Conservation (phyloP, 2,888 invertebrate genomes). For the Meganola albula region DNA sequence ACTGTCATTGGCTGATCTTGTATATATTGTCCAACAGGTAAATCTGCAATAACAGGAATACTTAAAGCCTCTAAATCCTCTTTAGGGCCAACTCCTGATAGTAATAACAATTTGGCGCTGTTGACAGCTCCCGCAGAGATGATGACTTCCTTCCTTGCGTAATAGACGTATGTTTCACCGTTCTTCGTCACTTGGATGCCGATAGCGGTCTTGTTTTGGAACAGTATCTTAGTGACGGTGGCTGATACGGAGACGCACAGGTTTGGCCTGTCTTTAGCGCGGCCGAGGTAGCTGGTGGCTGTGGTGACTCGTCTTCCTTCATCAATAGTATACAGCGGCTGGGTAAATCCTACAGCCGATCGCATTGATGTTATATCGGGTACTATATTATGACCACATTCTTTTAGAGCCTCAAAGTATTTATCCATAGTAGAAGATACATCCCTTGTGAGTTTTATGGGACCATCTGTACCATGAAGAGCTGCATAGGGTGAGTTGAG, state of each 20-base stretch:
- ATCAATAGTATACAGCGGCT: slow-evolving; percentile 1
- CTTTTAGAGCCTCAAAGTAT: slow-evolving; percentile 25
- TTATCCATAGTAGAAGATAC: slow-evolving; percentile 5
- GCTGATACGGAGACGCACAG: slow-evolving; percentile 28
- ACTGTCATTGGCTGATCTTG: slow-evolving; percentile 16
- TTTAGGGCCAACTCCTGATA: slow-evolving; percentile 42
- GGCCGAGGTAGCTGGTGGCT: slow-evolving; percentile 18
- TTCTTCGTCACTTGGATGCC: slow-evolving; percentile 29
- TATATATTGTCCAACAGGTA: slow-evolving; percentile 23
- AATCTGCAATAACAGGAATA: slow-evolving; percentile 27
- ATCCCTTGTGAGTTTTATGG: slow-evolving; percentile 26
- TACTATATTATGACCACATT: slow-evolving; percentile 18
- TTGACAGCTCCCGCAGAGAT: slow-evolving; percentile 39
- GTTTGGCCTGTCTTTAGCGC: slow-evolving; percentile 25
- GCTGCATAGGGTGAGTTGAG: not conserved
- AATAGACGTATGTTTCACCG: slow-evolving; percentile 17
- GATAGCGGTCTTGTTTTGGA: slow-evolving; percentile 33
- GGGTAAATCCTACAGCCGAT: slow-evolving; percentile 1
- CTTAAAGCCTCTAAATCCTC: slow-evolving; percentile 23
- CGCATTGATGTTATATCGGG: slow-evolving; percentile 8
- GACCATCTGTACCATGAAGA: slow-evolving; percentile 31
- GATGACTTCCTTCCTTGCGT: slow-evolving; percentile 35
- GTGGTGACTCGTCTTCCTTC: slow-evolving; percentile 3
- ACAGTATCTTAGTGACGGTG: slow-evolving; percentile 30
- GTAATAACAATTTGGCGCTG: slow-evolving; percentile 37